A percentile compares a stretch with the other conserved stretches of the same genome.
Conservation (phyloP, 2,888 invertebrate species). For the Embidobia sp. region DNA sequence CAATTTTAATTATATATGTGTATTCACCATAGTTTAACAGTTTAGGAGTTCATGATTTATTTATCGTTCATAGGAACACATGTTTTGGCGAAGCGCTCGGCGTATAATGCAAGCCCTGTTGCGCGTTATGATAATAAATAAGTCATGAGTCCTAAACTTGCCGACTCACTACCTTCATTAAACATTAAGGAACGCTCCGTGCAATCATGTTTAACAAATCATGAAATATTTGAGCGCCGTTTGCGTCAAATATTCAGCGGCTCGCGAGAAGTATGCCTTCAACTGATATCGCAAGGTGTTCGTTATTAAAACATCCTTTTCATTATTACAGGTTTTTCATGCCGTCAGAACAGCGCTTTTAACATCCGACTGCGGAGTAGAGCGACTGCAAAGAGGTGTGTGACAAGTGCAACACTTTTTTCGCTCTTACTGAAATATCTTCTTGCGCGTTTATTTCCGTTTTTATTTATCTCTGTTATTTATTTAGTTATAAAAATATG, state of each 20-base stretch:
- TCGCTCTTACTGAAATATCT: no score
- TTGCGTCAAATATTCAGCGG: slow-evolving; percentile 6
- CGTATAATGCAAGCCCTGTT: slow-evolving; percentile 52
- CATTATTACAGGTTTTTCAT: slow-evolving; percentile 8
- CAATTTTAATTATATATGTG: no score
- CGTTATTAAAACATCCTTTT: slow-evolving; percentile 8
- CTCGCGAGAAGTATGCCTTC: slow-evolving; percentile 3
- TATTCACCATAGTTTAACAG: slow-evolving; percentile 44
- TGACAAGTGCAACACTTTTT: no score
- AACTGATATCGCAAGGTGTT: slow-evolving; percentile 13
- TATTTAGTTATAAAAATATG: no score
- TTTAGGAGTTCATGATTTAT: slow-evolving; percentile 57
- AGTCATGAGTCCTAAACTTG: slow-evolving; percentile 49
- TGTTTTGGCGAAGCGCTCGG: slow-evolving; percentile 29
- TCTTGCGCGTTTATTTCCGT: no score
- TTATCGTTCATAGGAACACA: slow-evolving; percentile 37
- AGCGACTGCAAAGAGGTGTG: no score
- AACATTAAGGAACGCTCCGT: slow-evolving; percentile 35
- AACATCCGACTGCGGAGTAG: not conserved
- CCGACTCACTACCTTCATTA: slow-evolving; percentile 38
- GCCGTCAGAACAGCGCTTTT: not conserved
- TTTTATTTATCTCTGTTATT: no score
- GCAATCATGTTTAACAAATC: slow-evolving; percentile 32
- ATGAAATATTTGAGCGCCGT: slow-evolving; percentile 18
- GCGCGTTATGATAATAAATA: slow-evolving; percentile 50